Conservation (phyloP, 2,888 invertebrate genomes). For the Notodonta dromedarius region DNA sequence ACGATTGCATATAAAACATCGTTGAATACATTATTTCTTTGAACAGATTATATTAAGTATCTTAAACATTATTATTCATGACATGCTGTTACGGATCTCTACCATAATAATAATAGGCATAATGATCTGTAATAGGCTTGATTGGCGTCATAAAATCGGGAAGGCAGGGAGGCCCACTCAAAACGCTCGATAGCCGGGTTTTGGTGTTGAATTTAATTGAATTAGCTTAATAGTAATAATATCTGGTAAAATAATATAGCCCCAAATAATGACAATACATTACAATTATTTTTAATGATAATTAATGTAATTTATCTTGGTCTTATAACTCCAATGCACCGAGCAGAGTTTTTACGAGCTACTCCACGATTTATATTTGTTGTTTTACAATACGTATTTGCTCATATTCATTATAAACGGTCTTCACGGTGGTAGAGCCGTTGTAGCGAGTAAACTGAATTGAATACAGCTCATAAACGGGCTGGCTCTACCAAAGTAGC, state of each 20-base stretch:
- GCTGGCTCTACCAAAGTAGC: no score
- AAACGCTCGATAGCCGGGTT: conserved; percentile 19
- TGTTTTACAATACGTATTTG: no score
- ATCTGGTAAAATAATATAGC: background rate
- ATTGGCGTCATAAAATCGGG: conserved; percentile 71
- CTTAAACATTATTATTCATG: conserved; percentile 56
- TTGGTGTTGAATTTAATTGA: conserved; percentile 51
- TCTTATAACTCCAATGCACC: background rate
- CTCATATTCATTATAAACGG: no score
- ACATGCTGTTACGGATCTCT: conserved; percentile 48
- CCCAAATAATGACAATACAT: conserved; percentile 1
- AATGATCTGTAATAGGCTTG: conserved; percentile 70
- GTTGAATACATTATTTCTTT: conserved; percentile 16
- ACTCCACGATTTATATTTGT: no score
- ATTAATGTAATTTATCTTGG: background rate
- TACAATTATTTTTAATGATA: background rate
- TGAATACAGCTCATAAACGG: no score
- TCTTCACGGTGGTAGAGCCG: no score
- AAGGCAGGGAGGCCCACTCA: conserved; percentile 33
- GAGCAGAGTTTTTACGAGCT: background rate
- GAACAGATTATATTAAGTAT: conserved; percentile 28
- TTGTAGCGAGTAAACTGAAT: no score
- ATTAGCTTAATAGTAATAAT: conserved; percentile 40
- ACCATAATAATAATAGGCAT: conserved; percentile 61
- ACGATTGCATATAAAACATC: conserved; percentile 15